phyloP scores from a whole-genome alignment of 2,888 invertebrate genomes.

The Copidosoma aretas region DNA sequence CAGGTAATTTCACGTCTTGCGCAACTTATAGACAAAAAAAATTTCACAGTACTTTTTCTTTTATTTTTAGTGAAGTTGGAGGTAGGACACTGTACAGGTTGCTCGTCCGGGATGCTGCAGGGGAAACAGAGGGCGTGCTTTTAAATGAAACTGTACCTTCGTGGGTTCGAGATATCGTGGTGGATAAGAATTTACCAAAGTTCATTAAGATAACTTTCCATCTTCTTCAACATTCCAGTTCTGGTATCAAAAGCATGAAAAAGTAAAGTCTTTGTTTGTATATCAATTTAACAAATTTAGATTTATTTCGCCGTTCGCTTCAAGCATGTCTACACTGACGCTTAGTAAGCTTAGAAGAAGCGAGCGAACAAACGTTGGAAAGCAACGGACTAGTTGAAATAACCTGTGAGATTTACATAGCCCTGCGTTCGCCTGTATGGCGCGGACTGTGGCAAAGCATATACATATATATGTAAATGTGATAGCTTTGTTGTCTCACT shows the following conservation, averaged over 20 bases:
- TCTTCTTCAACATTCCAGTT: slow-evolving; percentile 87
- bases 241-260: slow-evolving; percentile 71
- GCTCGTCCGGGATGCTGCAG: slow-evolving; percentile 89
- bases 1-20: slow-evolving; percentile 66
- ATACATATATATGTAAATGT: too few species aligned
- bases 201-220: slow-evolving; percentile 97
- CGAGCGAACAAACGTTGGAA: too few species aligned
- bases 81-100: slow-evolving; percentile 92
- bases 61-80: slow-evolving; percentile 80
- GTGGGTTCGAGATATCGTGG: slow-evolving; percentile 94
- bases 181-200: slow-evolving; percentile 92
- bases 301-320: too few species aligned
- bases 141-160: slow-evolving; percentile 92
- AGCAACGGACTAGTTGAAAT: too few species aligned
- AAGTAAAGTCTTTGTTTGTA: slow-evolving; percentile 63
- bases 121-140: slow-evolving; percentile 91
- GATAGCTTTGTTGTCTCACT: too few species aligned
- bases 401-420: too few species aligned
- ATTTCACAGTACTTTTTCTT: not conserved
- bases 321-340: too few species aligned
- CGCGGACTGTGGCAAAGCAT: too few species aligned
- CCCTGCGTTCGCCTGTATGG: too few species aligned
- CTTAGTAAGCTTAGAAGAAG: too few species aligned
- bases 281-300: not conserved
- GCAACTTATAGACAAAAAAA: not conserved